A percentile compares a stretch with the other conserved stretches of the same genome.
These are phyloP conservation scores for Calycopis cecrops DNA, from an alignment of 1,140 invertebrate genomes.

Conservation along the genomic window DNA sequence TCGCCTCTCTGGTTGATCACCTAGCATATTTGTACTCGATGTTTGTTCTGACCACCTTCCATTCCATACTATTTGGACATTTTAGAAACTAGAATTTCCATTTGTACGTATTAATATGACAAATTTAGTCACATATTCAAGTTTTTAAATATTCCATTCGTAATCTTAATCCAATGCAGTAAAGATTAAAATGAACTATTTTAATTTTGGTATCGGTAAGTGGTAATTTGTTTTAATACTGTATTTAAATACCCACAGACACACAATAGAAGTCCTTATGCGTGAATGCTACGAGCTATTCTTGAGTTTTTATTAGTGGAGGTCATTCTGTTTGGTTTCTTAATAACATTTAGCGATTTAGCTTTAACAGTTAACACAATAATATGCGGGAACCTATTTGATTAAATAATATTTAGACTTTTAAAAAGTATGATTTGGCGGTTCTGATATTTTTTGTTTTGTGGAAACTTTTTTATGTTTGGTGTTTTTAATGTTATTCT, in stretches of 20 bases:
- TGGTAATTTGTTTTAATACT: background rate
- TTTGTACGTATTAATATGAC: slow-evolving; percentile 26
- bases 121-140: slow-evolving; percentile 19
- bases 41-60: slow-evolving; percentile 25
- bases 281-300: slow-evolving; percentile 1
- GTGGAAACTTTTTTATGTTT: too few relatives aligned
- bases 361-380: slow-evolving; percentile 9
- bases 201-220: background rate
- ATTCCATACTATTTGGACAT: slow-evolving; percentile 41
- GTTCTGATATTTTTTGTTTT: background rate
- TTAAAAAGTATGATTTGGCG: slow-evolving; percentile 2
- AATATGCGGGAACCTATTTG: slow-evolving; percentile 2
- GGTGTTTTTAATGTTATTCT: too few relatives aligned
- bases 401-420: slow-evolving; percentile 5
- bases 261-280: background rate
- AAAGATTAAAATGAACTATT: background rate
- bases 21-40: slow-evolving; percentile 30
- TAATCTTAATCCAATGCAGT: background rate
- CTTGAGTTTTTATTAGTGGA: background rate
- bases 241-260: background rate
- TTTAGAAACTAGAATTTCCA: slow-evolving; percentile 58
- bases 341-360: slow-evolving; percentile 8
- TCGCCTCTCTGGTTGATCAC: slow-evolving; percentile 41
- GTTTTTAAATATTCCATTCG: background rate
- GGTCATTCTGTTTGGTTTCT: background rate